Conservation (phyloP, 2,797 vertebrate genomes). For the Myotis myotis region DNA sequence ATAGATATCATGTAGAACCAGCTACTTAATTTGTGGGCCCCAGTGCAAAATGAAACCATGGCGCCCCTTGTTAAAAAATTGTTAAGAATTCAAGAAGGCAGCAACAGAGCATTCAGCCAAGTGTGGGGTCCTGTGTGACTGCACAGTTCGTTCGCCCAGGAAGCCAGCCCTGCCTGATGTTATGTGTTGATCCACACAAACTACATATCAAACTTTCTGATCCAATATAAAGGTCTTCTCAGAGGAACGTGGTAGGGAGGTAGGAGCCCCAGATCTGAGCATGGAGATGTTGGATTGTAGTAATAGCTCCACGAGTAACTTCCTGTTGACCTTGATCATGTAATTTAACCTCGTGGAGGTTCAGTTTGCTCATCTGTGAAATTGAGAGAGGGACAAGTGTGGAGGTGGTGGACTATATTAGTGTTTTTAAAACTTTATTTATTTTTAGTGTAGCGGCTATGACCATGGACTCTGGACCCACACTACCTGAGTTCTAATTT, state of each 20-base stretch:
- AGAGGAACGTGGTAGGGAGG: background rate
- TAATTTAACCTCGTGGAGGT: background rate
- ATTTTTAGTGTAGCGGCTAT: background rate
- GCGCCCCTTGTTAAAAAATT: background rate
- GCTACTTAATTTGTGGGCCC: background rate
- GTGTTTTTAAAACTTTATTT: background rate
- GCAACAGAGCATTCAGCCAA: background rate
- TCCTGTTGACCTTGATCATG: background rate
- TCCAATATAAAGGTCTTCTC: background rate
- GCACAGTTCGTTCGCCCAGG: accelerated
- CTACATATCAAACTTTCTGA: background rate
- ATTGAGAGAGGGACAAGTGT: background rate
- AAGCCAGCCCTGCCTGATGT: background rate
- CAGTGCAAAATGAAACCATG: background rate
- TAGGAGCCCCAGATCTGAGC: background rate
- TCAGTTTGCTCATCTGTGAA: background rate
- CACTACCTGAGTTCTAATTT: background rate
- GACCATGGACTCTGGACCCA: background rate
- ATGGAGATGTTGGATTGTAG: background rate
- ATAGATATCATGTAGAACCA: background rate
- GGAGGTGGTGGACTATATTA: background rate
- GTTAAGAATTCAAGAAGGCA: slow-evolving; percentile 2
- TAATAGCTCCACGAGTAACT: background rate
- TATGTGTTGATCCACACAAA: background rate
- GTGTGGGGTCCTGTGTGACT: background rate